Base-by-base conservation (phyloP, 2,888 invertebrate genomes). In the Aricia artaxerxes region DNA sequence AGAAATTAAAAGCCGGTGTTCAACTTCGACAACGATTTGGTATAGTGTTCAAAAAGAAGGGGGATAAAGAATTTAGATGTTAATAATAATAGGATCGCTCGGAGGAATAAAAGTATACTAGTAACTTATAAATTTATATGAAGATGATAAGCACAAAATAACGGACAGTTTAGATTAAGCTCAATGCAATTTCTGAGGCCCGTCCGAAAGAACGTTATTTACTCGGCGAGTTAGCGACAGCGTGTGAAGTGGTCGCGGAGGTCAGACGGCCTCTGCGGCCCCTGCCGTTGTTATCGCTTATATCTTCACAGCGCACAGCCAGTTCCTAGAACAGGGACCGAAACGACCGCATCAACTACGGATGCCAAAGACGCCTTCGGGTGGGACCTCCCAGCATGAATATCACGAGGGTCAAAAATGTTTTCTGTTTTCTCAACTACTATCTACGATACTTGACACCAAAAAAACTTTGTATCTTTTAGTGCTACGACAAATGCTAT, bases 161-260 rank as follows among this genome's bases (percentile, higher is more conserved):
- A 57, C 57, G 4, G 57, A 57, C 4, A 57, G 57, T 16, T 57
- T 16, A 57, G 57, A 57, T 57, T 57, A 4, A 16, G 57, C 57
- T 57, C 57, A 4, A 16, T 57, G 16, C 69, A 35, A 35, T 13
- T 35, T 31, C 35, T 4, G 69, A 69, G 69, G 16, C 69, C 4
- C 4, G 35, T 69, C 13, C 31, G 31, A 35, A 69, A 35, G 35
- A 35, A 35, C 35, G 11, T 13, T 35, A 16, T 69, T 38, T 69
- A 69, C 69, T 11, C 31, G 35, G 35, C 35, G 69, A 35, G 69
- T 69, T 69, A 69, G 69, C 69, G 69, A 69, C 35, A 69, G 35
- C 35, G 5, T 1, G 35, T 35, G 69, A 69, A 69, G 35, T 69
- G 31, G 35, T 38, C 35, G 35, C 35, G 69, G 38, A 69, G 69